phyloP scores from a whole-genome alignment of 2,797 vertebrate genomes.

The Paedocypris micromegethes region DNA sequence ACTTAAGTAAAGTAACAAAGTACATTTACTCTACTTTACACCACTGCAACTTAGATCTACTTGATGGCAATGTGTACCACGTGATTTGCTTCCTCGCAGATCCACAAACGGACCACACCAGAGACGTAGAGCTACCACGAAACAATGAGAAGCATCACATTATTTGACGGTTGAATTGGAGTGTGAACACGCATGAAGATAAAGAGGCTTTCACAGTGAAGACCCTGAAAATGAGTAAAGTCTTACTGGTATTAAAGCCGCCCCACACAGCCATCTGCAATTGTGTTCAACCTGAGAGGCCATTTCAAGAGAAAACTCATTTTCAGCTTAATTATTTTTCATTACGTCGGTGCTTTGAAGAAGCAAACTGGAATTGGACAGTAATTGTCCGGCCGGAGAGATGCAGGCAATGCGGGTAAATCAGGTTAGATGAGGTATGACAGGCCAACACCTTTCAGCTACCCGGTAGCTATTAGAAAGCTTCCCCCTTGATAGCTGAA shows the following conservation, averaged over 20 bases:
- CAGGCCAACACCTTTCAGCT: constrained; percentile 88
- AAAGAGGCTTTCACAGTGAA: constrained; percentile 49
- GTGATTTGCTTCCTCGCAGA: too few relatives aligned
- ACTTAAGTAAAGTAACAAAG: too few relatives aligned
- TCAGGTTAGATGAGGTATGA: constrained; percentile 97
- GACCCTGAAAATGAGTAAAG: constrained; percentile 89
- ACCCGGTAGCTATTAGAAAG: constrained; percentile 83
- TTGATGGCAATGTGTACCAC: too few relatives aligned
- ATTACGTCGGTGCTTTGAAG: constrained; percentile 84
- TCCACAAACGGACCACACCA: too few relatives aligned
- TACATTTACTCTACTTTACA: too few relatives aligned
- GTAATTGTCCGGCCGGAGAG: constrained; percentile 91
- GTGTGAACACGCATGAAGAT: constrained; percentile 60
- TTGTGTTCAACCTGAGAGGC: constrained; percentile 90
- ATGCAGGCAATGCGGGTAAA: constrained; percentile 83
- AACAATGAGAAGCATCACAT: too few relatives aligned
- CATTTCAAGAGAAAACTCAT: constrained; percentile 98
- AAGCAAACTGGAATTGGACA: constrained; percentile 96
- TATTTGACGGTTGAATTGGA: too few relatives aligned
- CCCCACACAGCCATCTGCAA: constrained; percentile 84
- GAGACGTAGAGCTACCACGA: too few relatives aligned
- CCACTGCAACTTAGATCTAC: too few relatives aligned
- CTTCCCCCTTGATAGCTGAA: constrained; percentile 84
- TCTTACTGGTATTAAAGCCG: constrained; percentile 90
- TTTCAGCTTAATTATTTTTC: constrained; percentile 99